Base-by-base conservation (phyloP, 2,113 vertebrate genomes). In the Corythornis madagascariensis region DNA sequence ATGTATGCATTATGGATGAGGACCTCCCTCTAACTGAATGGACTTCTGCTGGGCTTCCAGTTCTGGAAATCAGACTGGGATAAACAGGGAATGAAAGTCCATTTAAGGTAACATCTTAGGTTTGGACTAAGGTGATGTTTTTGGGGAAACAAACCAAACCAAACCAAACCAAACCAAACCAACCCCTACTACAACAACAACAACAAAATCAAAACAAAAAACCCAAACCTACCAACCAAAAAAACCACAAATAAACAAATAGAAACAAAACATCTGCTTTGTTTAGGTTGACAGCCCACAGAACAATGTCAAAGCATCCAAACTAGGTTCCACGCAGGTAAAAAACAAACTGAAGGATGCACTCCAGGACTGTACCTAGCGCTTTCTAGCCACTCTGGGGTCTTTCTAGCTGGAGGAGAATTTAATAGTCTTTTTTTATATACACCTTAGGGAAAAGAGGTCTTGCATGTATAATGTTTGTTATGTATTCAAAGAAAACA, bases 381-480 rank as follows among this genome's bases (percentile, higher is more conserved):
- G 8, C 4, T 10, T 6, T 59, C 10, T 2, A 1, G 21, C 4
- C 6, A 2, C 33, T 26, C 53, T 42, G 11, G 6, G 12, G 14
- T 71, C 24, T 82, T 81, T 47, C 16, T 55, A 21, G 29, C 48
- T 26, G 76, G 17, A 17, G 7, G 6, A 72, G 13, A 65, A 48
- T 40, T 63, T 85, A 3, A n/a, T 8, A 26, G 18, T 16, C 25
- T 52, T 86, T 59, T 86, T 63, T 47, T 50, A 12, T 33, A 9
- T 61, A 42, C 0, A 0, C 4, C 40, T 1, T 24, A 24, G 45
- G 8, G 69, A 72, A 76, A 57, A 48, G n/a, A 53, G 4, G 48
- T 48, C 26, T 18, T 4, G 0, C 26, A 12, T 28, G 10, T 66
- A 15, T 52, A 47, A 29, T 29, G 5, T 53, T 70, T 78, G 50